phyloP scores from a whole-genome alignment of 2,888 invertebrate species.

The Drepana falcataria region DNA sequence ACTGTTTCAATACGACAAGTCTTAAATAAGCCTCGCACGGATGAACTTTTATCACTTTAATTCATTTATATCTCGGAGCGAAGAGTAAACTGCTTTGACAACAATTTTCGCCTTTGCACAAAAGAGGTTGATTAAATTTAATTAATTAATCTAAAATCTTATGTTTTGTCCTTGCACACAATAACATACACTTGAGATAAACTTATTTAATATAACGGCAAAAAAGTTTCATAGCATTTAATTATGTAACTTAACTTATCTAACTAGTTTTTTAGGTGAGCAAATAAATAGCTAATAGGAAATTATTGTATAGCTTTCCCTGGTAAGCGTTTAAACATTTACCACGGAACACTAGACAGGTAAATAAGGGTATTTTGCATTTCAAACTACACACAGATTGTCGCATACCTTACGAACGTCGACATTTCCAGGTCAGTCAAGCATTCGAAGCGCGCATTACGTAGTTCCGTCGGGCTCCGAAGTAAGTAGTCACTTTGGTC shows the following conservation, averaged over 20 bases:
- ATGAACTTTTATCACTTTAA: conserved; percentile 55
- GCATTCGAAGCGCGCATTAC: neutral
- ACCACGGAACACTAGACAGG: no score
- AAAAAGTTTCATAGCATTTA: no score
- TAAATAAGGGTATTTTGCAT: no score
- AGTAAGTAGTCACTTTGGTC: neutral
- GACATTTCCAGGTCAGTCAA: neutral
- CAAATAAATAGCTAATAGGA: no score
- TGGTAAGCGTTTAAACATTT: no score
- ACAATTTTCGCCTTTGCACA: conserved; percentile 17
- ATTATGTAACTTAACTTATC: no score
- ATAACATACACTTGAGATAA: no score
- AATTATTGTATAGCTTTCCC: no score
- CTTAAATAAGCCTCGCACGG: conserved; percentile 53
- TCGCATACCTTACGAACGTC: no score
- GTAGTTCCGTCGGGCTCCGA: neutral
- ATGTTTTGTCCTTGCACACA: neutral
- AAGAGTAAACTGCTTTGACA: conserved; percentile 37
- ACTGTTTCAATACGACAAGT: conserved; percentile 52
- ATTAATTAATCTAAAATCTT: neutral
- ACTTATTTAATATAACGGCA: no score
- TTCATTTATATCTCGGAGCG: conserved; percentile 43
- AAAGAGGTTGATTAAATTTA: neutral
- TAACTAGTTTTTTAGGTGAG: no score
- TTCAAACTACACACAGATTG: neutral